phyloP scores from a whole-genome alignment of 2,113 vertebrate species.

The Talpa occidentalis region DNA sequence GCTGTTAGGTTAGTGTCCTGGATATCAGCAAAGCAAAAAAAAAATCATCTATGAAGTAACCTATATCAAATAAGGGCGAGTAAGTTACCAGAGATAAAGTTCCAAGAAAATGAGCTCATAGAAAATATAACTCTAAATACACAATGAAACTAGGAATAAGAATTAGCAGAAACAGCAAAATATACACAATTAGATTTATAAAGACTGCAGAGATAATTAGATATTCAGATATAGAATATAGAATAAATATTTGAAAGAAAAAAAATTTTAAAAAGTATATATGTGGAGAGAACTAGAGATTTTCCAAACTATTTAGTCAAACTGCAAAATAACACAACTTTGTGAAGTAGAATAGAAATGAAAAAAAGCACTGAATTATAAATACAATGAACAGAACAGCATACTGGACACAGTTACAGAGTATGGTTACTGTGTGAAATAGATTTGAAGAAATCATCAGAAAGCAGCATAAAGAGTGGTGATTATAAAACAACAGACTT shows the following conservation, averaged over 20 bases:
- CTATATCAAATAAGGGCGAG: background rate
- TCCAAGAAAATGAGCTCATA: background rate
- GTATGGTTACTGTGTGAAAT: background rate
- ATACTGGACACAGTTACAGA: background rate
- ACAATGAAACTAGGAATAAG: background rate
- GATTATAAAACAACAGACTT: background rate
- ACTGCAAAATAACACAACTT: background rate
- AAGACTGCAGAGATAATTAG: background rate
- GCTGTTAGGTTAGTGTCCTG: background rate
- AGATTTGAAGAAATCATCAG: conserved; percentile 5
- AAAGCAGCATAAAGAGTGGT: background rate
- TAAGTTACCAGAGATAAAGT: background rate
- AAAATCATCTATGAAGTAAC: background rate
- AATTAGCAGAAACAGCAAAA: background rate
- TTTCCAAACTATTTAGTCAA: background rate
- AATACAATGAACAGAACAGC: background rate
- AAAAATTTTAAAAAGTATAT: background rate
- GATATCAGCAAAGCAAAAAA: background rate
- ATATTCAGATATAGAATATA: background rate
- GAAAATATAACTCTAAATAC: background rate
- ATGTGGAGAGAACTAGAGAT: background rate
- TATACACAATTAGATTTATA: background rate
- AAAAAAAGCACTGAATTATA: background rate
- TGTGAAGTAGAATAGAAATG: background rate
- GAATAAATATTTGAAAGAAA: background rate